Evolutionary conservation across 2,888 invertebrate species (phyloP).

Genomic region (Orthosia incerta): DNA sequence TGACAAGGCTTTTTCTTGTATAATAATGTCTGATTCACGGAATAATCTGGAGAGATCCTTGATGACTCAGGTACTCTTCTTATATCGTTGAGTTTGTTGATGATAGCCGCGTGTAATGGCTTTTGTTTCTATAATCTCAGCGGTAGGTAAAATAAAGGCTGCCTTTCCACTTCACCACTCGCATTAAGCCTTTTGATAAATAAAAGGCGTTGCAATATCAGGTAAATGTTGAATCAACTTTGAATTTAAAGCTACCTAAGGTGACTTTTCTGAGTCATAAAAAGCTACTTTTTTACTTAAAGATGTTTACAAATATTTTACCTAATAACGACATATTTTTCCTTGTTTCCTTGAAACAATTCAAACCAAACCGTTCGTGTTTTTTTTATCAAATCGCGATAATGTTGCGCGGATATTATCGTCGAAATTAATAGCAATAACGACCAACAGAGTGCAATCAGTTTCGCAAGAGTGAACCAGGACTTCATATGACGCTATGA

Average conservation of each 20-base stretch:
- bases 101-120: conserved; percentile 1
- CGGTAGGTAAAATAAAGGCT: background rate
- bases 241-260: background rate
- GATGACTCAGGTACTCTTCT: conserved; percentile 28
- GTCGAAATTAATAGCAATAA: conserved; percentile 54
- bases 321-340: conserved; percentile 17
- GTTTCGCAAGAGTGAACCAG: conserved; percentile 63
- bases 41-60: conserved; percentile 21
- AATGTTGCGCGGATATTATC: conserved; percentile 43
- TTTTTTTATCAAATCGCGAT: conserved; percentile 56
- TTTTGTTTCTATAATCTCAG: background rate
- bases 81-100: conserved; percentile 28
- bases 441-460: conserved; percentile 65
- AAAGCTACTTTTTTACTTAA: background rate
- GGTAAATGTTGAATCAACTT: background rate
- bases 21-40: conserved; percentile 43
- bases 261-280: conserved; percentile 20
- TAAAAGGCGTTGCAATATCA: background rate
- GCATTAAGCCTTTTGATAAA: background rate
- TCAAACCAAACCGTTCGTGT: conserved; percentile 35
- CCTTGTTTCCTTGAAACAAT: conserved; percentile 38
- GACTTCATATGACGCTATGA: conserved; percentile 60
- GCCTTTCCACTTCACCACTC: background rate
- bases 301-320: conserved; percentile 1
- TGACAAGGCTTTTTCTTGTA: conserved; percentile 35